Conservation (phyloP, 2,113 vertebrate genomes). For the Anser cygnoides region DNA sequence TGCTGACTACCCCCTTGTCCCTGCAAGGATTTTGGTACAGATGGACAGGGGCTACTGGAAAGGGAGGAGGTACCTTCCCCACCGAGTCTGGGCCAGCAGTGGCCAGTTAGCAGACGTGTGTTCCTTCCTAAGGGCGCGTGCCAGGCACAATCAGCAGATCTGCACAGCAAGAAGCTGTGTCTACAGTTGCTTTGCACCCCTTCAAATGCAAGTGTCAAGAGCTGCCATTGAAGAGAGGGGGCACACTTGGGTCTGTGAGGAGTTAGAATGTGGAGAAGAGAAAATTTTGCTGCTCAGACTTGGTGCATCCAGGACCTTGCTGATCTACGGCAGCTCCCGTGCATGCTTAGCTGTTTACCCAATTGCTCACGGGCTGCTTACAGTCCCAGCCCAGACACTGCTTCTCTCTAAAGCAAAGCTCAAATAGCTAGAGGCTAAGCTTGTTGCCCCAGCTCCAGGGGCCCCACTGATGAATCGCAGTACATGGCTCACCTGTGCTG, state of each 20-base stretch:
- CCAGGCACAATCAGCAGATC: not conserved
- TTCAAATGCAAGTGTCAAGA: not conserved
- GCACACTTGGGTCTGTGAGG: not conserved
- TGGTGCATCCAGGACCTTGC: not conserved
- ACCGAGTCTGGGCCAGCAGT: not conserved
- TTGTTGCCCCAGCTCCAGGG: not conserved
- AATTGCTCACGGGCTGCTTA: not conserved
- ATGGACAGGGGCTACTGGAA: not conserved
- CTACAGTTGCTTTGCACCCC: not conserved
- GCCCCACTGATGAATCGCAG: not conserved
- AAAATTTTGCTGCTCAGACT: not conserved
- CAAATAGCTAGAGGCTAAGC: not conserved
- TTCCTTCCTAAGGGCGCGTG: not conserved
- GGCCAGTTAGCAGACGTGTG: not conserved
- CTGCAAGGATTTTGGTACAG: not conserved
- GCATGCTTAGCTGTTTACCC: not conserved
- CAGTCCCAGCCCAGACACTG: not conserved
- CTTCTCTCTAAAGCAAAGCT: not conserved
- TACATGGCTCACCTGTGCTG: conserved; percentile 80
- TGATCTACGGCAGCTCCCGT: not conserved
- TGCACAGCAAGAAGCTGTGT: not conserved
- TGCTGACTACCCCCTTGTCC: not conserved
- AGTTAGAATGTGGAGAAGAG: not conserved
- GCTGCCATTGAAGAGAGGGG: not conserved
- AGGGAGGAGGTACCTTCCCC: not conserved